Evolutionary conservation across 1,140 invertebrate genomes (phyloP).

Genomic region (Pseudomyrmex concolor): DNA sequence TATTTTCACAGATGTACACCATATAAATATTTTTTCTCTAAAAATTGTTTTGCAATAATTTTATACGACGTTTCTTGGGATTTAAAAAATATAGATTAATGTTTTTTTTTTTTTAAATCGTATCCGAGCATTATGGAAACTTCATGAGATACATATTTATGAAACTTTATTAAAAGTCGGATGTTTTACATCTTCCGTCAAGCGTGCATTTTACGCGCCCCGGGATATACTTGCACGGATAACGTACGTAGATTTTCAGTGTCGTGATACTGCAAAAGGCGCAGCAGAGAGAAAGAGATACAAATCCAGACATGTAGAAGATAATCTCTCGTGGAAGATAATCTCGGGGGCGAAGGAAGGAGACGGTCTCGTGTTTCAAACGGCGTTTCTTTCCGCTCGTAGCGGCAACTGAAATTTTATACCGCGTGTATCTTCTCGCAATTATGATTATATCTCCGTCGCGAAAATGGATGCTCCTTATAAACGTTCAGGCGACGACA

Average conservation of each 20-base stretch:
- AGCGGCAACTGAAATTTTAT: conserved; percentile 54
- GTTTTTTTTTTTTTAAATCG: no score
- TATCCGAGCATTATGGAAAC: conserved; percentile 9
- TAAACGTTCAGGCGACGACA: conserved; percentile 37
- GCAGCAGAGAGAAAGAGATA: conserved; percentile 47
- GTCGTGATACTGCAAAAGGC: conserved; percentile 37
- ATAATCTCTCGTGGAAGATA: conserved; percentile 49
- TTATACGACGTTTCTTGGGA: no score
- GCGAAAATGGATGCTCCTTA: conserved; percentile 30
- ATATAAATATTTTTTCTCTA: background rate
- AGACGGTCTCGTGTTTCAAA: conserved; percentile 52
- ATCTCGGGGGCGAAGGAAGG: conserved; percentile 55
- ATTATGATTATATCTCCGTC: conserved; percentile 66
- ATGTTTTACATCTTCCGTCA: conserved; percentile 49
- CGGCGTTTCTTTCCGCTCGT: conserved; percentile 45
- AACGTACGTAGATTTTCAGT: conserved; percentile 41
- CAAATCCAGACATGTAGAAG: conserved; percentile 40
- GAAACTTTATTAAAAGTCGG: conserved; percentile 53
- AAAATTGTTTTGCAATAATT: no score
- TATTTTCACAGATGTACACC: background rate
- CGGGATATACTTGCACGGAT: conserved; percentile 35
- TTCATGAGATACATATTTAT: conserved; percentile 46
- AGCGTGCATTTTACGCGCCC: conserved; percentile 35
- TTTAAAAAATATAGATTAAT: no score
- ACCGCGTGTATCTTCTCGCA: conserved; percentile 55